Base-by-base conservation (phyloP, 1,140 invertebrate genomes). In the Drosophila neocordata region DNA sequence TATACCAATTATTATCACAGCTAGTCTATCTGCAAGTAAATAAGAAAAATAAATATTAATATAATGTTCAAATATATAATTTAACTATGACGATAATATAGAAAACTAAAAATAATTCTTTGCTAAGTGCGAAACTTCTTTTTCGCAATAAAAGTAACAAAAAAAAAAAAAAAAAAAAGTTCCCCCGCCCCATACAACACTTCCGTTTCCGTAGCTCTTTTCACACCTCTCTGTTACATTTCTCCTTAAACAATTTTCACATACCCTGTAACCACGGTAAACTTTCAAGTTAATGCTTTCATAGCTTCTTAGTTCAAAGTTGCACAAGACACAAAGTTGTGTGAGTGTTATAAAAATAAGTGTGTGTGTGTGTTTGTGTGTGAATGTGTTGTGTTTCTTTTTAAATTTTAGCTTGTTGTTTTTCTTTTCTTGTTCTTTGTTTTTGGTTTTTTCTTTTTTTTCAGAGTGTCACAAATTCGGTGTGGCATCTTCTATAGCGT, bases 1-100 rank as follows among this genome's bases (percentile, higher is more conserved):
- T 75, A 96, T 92, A 75, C 96, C 96, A 87, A 97, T 93, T 72
- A 96, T 92, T 81, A 97, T 95, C 51, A 96, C 95, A 69, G 95
- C 95, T 75, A 96, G 92, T 83, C 95, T 95, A 92, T 95, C 96
- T 97, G 94, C 8, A 95, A 95, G 78, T 90, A 92, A 92, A 91
- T 64, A 89, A 66, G 2, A 52, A 22, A 13, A 65, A 15, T 15
- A 9, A 44, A 11, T 48, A 20, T 48, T 20, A 20, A 20, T 7
- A 5, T 6, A 1, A 6, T 31, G 27, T 31, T 31, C 6, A 18
- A 15, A 1, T 13, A 15, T 18, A 15, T n/a, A 15, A 13, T 15
- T 7, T 8, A 13, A 5, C 38, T 44, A 18, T 48, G 15, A 44
- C 41, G 41, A 18, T 15, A 44, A 18, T 44, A 18, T 44, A 18